Evolutionary conservation across 2,797 vertebrate species (phyloP).

Genomic region (Eidolon dupreanum): DNA sequence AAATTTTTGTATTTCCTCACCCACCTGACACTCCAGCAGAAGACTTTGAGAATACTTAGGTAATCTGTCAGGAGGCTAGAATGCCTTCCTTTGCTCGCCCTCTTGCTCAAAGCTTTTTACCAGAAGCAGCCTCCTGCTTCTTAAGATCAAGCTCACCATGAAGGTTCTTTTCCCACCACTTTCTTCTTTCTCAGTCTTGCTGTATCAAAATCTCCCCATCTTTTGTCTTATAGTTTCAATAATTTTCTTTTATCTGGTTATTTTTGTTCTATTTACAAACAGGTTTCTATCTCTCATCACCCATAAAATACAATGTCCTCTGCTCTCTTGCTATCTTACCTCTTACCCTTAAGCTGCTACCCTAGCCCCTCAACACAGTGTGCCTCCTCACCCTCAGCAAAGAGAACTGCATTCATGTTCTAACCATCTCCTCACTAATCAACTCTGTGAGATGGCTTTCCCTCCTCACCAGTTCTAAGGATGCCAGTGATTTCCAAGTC

Average conservation of each 20-base stretch:
- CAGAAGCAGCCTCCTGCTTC: not conserved
- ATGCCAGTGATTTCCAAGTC: not conserved
- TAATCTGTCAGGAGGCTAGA: not conserved
- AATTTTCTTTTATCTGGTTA: not conserved
- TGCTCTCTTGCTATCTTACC: not conserved
- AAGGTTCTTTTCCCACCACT: not conserved
- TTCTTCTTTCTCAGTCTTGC: not conserved
- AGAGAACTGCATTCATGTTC: not conserved
- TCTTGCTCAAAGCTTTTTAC: not conserved
- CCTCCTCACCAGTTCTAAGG: rapidly evolving
- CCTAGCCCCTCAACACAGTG: not conserved
- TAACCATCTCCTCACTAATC: not conserved
- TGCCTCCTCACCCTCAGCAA: too few species aligned
- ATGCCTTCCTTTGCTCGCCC: not conserved
- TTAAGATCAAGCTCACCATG: not conserved
- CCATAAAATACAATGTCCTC: not conserved
- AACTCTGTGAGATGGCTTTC: not conserved
- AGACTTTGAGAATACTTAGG: not conserved
- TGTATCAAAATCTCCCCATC: not conserved
- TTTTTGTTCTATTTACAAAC: not conserved
- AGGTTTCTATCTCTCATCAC: not conserved
- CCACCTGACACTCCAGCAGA: not conserved
- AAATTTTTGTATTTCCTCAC: not conserved
- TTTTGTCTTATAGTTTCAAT: not conserved
- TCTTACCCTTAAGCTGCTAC: not conserved